Evolutionary conservation across 1,140 invertebrate genomes (phyloP).

Genomic region (Drosophila sechellia): DNA sequence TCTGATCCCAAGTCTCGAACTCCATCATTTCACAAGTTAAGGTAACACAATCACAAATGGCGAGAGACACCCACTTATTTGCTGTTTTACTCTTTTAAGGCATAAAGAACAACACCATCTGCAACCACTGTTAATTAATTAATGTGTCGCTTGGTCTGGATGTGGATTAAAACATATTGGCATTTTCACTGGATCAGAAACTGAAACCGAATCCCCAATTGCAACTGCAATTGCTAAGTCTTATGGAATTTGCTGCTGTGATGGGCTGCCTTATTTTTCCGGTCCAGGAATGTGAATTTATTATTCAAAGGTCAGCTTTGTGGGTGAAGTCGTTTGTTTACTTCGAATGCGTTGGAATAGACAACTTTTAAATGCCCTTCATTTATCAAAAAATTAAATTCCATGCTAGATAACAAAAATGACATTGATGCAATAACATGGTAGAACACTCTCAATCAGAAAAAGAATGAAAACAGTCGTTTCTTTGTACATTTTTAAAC

Average conservation of each 20-base stretch:
- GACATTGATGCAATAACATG: neutral
- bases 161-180: conserved; percentile 22
- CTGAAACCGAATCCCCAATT: conserved; percentile 7
- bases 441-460: neutral
- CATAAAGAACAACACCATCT: conserved; percentile 25
- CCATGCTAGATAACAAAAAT: no score
- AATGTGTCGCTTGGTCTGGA: conserved; percentile 20
- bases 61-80: conserved; percentile 4
- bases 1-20: conserved; percentile 40
- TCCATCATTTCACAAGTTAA: conserved; percentile 59
- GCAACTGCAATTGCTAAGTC: neutral
- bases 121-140: conserved; percentile 66
- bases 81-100: conserved; percentile 20
- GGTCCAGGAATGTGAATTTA: conserved; percentile 13
- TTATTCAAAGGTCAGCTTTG: conserved; percentile 20
- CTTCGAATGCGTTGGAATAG: no score
- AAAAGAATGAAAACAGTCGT: neutral
- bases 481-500: neutral
- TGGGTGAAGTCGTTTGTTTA: neutral
- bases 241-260: conserved; percentile 3
- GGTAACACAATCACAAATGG: conserved; percentile 12
- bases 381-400: neutral
- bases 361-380: neutral
- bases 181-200: conserved; percentile 14
- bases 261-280: neutral